These are phyloP conservation scores for Bellardia pandia DNA, from an alignment of 2,888 invertebrate genomes.

Conservation along the genomic window DNA sequence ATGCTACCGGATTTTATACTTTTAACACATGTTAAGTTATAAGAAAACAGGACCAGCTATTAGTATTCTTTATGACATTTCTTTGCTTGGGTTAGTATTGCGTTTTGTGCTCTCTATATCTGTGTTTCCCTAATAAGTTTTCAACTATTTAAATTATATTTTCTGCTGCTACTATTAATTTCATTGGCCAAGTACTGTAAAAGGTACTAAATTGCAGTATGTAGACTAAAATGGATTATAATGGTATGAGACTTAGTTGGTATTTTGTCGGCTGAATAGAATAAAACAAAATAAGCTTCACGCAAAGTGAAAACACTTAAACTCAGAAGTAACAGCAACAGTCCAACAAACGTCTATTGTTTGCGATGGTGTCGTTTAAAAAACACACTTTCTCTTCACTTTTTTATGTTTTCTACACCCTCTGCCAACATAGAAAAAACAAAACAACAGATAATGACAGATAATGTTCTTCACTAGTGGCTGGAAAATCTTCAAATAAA, in stretches of 20 bases:
- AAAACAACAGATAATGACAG: slow-evolving; percentile 54
- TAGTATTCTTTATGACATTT: too few species aligned
- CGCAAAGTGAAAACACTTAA: slow-evolving; percentile 38
- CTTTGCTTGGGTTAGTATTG: too few species aligned
- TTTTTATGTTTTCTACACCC: background rate
- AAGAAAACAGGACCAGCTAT: too few species aligned
- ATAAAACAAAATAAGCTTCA: slow-evolving; percentile 11
- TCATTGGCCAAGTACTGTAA: too few species aligned
- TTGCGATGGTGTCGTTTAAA: slow-evolving; percentile 49
- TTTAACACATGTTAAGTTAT: too few species aligned
- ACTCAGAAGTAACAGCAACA: background rate
- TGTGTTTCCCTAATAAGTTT: too few species aligned
- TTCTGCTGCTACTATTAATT: too few species aligned
- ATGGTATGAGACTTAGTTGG: background rate
- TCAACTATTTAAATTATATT: too few species aligned
- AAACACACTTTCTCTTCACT: slow-evolving; percentile 1
- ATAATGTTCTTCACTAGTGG: slow-evolving; percentile 42
- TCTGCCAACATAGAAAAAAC: too few species aligned
- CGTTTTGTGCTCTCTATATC: too few species aligned
- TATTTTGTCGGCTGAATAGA: slow-evolving; percentile 6
- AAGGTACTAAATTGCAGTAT: background rate
- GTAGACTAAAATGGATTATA: background rate
- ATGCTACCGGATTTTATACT: too few species aligned
- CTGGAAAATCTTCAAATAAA: slow-evolving; percentile 38
- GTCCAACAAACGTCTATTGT: slow-evolving; percentile 39